These are phyloP conservation scores for Schrankia costaestrigalis DNA, from an alignment of 2,888 invertebrate species.

Conservation along the genomic window DNA sequence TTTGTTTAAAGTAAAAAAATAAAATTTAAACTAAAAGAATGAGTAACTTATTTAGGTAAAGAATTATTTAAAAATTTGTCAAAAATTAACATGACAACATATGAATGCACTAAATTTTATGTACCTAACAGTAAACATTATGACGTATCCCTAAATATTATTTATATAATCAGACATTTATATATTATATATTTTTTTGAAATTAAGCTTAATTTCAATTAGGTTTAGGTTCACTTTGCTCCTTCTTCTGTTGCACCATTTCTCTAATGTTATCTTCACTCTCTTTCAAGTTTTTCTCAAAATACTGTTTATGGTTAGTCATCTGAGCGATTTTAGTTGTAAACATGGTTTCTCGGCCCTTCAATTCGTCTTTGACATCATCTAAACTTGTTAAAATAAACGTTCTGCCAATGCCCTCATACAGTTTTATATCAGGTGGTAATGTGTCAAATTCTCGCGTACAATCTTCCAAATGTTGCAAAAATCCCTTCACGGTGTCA, in stretches of 20 bases:
- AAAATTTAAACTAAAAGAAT: too few species aligned
- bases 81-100: too few species aligned
- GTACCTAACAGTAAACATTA: too few species aligned
- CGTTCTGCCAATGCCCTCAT: conserved; percentile 92
- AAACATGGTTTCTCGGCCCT: conserved; percentile 77
- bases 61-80: too few species aligned
- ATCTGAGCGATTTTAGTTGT: conserved; percentile 86
- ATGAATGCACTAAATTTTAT: too few species aligned
- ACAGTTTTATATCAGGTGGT: conserved; percentile 84
- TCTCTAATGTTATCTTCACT: conserved; percentile 92
- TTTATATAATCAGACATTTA: too few species aligned
- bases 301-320: conserved; percentile 88
- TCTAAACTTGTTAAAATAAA: conserved; percentile 86
- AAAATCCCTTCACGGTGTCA: conserved; percentile 83
- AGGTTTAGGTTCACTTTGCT: conserved; percentile 52
- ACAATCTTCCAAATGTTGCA: conserved; percentile 86
- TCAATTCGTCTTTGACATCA: conserved; percentile 83
- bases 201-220: conserved; percentile 30
- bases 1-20: too few species aligned
- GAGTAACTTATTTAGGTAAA: too few species aligned
- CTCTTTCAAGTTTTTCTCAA: conserved; percentile 90
- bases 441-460: conserved; percentile 82
- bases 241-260: conserved; percentile 86
- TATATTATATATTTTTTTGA: too few species aligned
- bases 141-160: too few species aligned